Evolutionary conservation across 2,113 vertebrate genomes (phyloP).

Genomic region (Harpagus bidentatus): DNA sequence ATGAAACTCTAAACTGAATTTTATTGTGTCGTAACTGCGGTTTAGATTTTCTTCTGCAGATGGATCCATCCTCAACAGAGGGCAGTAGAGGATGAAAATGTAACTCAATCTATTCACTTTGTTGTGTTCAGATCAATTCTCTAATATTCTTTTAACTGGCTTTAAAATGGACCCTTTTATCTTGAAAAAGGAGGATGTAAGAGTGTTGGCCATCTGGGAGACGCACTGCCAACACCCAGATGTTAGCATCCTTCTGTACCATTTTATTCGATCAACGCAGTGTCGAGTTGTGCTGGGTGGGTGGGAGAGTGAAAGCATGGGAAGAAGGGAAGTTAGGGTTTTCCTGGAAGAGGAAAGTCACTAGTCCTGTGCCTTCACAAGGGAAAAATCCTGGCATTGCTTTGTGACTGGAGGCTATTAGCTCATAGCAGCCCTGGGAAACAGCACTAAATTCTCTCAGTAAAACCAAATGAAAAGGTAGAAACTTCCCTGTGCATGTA

Average conservation of each 20-base stretch:
- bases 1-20: neutral
- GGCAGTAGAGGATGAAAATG: constrained; percentile 75
- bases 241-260: neutral
- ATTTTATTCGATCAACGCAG: neutral
- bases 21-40: neutral
- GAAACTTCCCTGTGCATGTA: rapidly evolving
- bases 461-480: neutral
- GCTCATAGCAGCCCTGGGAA: neutral
- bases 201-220: neutral
- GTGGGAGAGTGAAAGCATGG: neutral
- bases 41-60: neutral
- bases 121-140: neutral
- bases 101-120: neutral
- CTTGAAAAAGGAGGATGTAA: constrained; percentile 36
- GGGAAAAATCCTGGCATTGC: neutral
- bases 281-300: neutral
- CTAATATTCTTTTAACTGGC: constrained; percentile 30
- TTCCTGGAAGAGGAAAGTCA: neutral
- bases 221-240: neutral
- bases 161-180: constrained; percentile 67
- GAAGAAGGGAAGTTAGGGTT: neutral
- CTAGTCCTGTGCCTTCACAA: neutral
- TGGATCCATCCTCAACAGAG: constrained; percentile 62
- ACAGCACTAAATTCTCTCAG: neutral
- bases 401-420: neutral